Percentiles rank a stretch among this genome's conserved stretches.
Evolutionary conservation across 2,113 vertebrate genomes (phyloP).

Genomic region (Hemibagrus wyckioides): DNA sequence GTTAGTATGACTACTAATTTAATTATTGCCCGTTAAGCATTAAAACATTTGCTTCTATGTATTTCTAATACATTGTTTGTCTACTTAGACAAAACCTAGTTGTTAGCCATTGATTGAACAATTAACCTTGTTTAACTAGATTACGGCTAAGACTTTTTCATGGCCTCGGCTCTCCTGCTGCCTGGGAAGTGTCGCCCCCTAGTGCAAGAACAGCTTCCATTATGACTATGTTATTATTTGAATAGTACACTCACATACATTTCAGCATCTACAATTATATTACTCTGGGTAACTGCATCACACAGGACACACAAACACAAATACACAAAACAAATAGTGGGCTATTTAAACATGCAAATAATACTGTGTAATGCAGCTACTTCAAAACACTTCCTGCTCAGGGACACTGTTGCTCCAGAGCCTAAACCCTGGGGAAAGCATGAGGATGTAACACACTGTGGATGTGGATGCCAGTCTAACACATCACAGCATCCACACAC

Average conservation of each 20-base stretch:
- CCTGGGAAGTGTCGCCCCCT: slow-evolving; percentile 50
- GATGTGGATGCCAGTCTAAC: background rate
- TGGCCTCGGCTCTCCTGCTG: background rate
- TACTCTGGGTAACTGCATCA: background rate
- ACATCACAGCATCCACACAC: background rate
- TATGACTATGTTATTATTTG: background rate
- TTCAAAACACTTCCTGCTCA: background rate
- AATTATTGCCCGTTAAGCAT: background rate
- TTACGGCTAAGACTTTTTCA: background rate
- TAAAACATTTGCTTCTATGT: background rate
- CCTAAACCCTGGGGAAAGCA: background rate
- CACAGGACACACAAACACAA: background rate
- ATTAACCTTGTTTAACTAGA: background rate
- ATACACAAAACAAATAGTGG: background rate
- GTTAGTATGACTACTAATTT: background rate
- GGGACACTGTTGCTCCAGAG: background rate
- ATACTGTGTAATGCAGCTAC: background rate
- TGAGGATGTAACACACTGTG: background rate
- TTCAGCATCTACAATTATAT: background rate
- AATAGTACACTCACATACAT: background rate
- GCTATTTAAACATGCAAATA: background rate
- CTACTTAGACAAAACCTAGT: background rate
- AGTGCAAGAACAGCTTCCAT: slow-evolving; percentile 31
- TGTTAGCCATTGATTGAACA: background rate
- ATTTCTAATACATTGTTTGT: background rate